Base-by-base conservation (phyloP, 2,797 vertebrate genomes). In the Tauraco hartlaubi region DNA sequence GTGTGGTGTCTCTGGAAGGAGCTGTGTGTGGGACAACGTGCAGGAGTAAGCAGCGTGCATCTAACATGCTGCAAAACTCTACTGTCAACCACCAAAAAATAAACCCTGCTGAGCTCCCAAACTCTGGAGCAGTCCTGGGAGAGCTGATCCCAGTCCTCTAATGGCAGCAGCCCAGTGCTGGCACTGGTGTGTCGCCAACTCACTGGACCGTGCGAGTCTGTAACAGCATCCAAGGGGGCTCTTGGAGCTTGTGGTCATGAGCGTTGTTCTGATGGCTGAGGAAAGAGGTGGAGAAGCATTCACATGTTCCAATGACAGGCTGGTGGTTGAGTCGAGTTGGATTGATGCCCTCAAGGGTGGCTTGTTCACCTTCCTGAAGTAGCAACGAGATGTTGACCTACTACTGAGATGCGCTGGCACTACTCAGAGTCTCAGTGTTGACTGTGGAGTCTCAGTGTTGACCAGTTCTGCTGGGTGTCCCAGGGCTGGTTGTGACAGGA, bases 291-390 rank as follows among this genome's bases (percentile, higher is more conserved):
- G 35, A 61, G 74, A 43, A 48, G 28, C 3, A 4, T 39, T 75
- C 33, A 6, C 12, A 1, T 18, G 1, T 8, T 63, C 54, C 33
- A 4, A 2, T 3, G 28, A 39, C 0, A 8, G 33, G 58, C 74
- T 76, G 66, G 11, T 13, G 62, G 3, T 2, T 17, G 31, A 63
- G 54, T 12, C 52, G 7, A 2, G 7, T 16, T 49, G 5, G 31
- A 49, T 54, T 6, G 9, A 1, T 18, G 81, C 67, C 58, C 39
- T 51, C 0, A 0, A 28, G 14, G 28, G 33, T 35, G 63, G 9
- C 39, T 73, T 31, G 1, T 6, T 39, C 19, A 3, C n/a, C 31
- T 90, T 54, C 48, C 52, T 63, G 8, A 43, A 83, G 74, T 3
- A 78, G 54, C 31, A 56, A 1, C 9, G 13, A 4, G 14, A 12